Evolutionary conservation across 2,797 vertebrate species (phyloP).

Genomic region (Acanthornis magna): DNA sequence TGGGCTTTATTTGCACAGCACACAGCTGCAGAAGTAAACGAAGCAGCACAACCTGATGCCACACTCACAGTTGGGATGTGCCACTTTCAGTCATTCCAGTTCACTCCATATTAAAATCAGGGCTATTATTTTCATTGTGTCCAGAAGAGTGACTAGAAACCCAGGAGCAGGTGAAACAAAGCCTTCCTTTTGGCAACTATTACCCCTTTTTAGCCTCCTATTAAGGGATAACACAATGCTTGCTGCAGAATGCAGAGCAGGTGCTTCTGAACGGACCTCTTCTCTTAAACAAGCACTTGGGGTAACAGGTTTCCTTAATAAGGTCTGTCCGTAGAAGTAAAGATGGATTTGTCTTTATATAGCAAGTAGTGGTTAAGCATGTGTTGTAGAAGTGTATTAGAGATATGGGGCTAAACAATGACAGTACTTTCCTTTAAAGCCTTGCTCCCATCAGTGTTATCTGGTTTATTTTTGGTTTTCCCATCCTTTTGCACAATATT

Average conservation of each 20-base stretch:
- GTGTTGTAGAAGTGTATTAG: background rate
- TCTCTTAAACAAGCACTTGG: background rate
- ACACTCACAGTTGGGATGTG: fast-evolving
- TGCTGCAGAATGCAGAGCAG: background rate
- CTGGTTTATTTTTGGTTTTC: background rate
- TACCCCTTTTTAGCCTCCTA: background rate
- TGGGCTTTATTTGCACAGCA: background rate
- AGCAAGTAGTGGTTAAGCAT: background rate
- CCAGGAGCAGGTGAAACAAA: background rate
- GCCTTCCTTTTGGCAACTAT: background rate
- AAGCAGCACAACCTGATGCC: background rate
- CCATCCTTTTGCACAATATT: background rate
- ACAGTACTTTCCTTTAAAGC: background rate
- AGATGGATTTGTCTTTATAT: background rate
- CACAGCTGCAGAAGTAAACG: background rate
- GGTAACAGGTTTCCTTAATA: background rate
- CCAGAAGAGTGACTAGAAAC: background rate
- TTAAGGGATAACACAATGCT: background rate
- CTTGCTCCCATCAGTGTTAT: background rate
- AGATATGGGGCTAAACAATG: fast-evolving
- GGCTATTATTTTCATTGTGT: background rate
- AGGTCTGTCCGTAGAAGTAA: background rate
- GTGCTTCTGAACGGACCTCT: background rate
- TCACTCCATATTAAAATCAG: background rate
- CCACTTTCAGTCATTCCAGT: background rate